Evolutionary conservation across 2,113 vertebrate genomes (phyloP).

Genomic region (Cryptomyrus ogoouensis): DNA sequence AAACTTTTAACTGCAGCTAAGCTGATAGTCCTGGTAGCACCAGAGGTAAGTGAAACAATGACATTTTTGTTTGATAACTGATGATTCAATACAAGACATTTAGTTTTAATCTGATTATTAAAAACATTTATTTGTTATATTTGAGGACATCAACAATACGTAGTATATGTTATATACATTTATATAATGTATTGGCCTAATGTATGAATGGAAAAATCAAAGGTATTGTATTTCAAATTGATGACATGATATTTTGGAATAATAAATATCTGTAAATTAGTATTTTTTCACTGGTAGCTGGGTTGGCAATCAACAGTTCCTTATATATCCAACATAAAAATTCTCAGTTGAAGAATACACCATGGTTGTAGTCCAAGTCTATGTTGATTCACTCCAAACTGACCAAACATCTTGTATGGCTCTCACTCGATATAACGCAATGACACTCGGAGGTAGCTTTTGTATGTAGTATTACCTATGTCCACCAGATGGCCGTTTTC

Average conservation of each 20-base stretch:
- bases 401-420: background rate
- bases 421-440: background rate
- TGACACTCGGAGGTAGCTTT: background rate
- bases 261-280: background rate
- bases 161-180: background rate
- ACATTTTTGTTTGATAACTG: background rate
- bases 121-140: background rate
- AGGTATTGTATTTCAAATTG: background rate
- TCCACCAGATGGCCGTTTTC: slow-evolving; percentile 15
- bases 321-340: background rate
- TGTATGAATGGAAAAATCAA: background rate
- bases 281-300: background rate
- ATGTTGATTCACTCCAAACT: background rate
- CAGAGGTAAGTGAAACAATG: background rate
- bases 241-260: background rate
- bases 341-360: background rate
- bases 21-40: background rate
- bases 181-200: background rate
- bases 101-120: background rate
- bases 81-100: background rate
- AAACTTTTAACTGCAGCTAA: background rate
- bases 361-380: background rate
- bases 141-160: background rate
- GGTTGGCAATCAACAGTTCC: background rate
- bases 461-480: background rate